Evolutionary conservation across 92 coral and sea anemone species (phyloP), one percentile per base, ranked within the genome.

Genomic region (Parazoanthus swiftii): DNA sequence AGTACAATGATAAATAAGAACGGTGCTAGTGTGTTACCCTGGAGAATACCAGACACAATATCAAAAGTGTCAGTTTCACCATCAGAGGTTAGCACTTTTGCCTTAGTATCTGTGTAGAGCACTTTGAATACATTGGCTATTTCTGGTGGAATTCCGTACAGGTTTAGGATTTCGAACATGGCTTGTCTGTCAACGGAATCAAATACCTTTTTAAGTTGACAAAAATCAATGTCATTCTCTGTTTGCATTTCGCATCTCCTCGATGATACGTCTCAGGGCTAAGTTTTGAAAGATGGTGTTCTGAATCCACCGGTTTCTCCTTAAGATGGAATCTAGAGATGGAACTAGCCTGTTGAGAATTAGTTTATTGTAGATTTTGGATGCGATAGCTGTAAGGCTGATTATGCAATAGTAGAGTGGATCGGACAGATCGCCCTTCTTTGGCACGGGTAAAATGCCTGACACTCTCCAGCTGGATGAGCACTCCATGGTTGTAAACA

Each of bases 331-430:
- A 18, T 82, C 51, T 18, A 38, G 33, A 29, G 33, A 29, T 29
- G 33, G 33, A 29, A 29, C 33, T 29, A 29, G 33, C 33, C 33
- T 29, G 33, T 81, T 54, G 42, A 82, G 33, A 29, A 29, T 29
- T 29, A 29, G 33, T 29, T 29, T 29, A 29, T 29, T 29, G 33
- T 29, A 29, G 67, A 65, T 56, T 56, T 82, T 65, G 26, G 86
- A 21, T 29, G 86, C 77, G 4, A 82, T 56, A 16, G 74, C 7
- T 43, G 75, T 82, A 11, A 82, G 86, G 75, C 0, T 50, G 86
- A 82, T 82, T 82, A 43, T 77, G 51, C 75, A 77, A 59, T 82
- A 82, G 86, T 82, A 43, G 15, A 7, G 1, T 11, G 76, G 76
- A 25, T 23, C 37, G 15, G 86, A 35, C 11, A 81, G 74, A 81